Conservation (phyloP, 2,113 vertebrate genomes). For the Acinonyx jubatus region DNA sequence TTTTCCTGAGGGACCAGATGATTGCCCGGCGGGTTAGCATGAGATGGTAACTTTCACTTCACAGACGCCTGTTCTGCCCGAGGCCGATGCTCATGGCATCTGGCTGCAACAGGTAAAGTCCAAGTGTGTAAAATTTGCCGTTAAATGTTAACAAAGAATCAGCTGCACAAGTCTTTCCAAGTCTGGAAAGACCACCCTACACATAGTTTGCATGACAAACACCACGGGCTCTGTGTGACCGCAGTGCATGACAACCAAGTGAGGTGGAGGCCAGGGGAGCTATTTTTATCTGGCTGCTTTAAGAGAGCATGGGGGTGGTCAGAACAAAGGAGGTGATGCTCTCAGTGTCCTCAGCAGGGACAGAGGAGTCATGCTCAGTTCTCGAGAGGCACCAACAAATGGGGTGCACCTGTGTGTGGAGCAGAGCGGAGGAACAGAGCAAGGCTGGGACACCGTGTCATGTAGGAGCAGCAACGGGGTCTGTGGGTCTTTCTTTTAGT, state of each 20-base stretch:
- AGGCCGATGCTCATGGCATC: neutral
- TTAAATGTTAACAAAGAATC: neutral
- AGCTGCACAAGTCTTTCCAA: neutral
- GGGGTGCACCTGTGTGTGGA: rapidly evolving
- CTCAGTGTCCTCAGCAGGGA: rapidly evolving
- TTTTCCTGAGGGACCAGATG: neutral
- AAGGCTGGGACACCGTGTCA: rapidly evolving
- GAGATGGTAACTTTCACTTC: rapidly evolving
- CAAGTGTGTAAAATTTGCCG: neutral
- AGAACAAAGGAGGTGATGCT: neutral
- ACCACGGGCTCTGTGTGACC: neutral
- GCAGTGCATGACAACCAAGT: rapidly evolving
- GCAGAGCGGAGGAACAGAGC: neutral
- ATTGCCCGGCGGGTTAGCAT: rapidly evolving
- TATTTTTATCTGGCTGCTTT: neutral
- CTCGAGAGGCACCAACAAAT: neutral
- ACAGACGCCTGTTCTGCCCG: rapidly evolving
- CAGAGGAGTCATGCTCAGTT: neutral
- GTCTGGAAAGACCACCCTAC: neutral
- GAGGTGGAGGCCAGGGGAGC: neutral
- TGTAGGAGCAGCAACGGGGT: rapidly evolving
- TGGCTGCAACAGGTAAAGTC: neutral
- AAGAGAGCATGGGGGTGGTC: neutral
- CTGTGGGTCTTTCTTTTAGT: neutral
- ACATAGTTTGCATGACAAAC: neutral